These are phyloP conservation scores for Cyprinella venusta DNA, from an alignment of 2,797 vertebrate genomes.

Conservation along the genomic window DNA sequence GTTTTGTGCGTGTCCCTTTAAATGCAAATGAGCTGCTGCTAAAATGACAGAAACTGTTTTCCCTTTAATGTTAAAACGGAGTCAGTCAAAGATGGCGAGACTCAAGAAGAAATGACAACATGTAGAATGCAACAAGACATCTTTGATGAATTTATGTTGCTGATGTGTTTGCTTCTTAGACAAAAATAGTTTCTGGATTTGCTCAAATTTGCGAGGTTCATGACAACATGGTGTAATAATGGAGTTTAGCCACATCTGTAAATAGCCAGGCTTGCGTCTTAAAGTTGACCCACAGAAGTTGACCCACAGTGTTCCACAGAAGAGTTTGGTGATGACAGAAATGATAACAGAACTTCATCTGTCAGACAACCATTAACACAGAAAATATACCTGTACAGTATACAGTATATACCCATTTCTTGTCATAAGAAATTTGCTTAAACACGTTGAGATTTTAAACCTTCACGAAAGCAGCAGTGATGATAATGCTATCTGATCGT, in stretches of 20 bases:
- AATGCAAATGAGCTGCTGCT: too few species aligned
- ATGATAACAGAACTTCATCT: background rate
- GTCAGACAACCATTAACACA: background rate
- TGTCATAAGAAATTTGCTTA: background rate
- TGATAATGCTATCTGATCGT: background rate
- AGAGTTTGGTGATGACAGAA: background rate
- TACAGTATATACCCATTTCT: background rate
- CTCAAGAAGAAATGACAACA: too few species aligned
- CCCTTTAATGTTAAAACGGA: too few species aligned
- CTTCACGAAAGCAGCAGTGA: background rate
- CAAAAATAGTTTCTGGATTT: slow-evolving; percentile 10
- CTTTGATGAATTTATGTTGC: too few species aligned
- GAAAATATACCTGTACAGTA: background rate
- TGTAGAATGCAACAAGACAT: too few species aligned
- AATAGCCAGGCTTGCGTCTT: slow-evolving; percentile 1
- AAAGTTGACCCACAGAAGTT: background rate
- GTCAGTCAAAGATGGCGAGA: too few species aligned
- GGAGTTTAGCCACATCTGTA: background rate
- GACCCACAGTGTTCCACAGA: background rate
- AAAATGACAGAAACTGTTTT: too few species aligned
- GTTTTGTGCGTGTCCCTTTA: too few species aligned
- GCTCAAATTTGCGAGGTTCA: background rate
- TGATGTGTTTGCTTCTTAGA: background rate
- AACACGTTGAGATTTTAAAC: background rate
- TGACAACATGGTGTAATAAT: background rate